Conservation (phyloP, 2,113 vertebrate species). For the Trichomycterus rosablanca region DNA sequence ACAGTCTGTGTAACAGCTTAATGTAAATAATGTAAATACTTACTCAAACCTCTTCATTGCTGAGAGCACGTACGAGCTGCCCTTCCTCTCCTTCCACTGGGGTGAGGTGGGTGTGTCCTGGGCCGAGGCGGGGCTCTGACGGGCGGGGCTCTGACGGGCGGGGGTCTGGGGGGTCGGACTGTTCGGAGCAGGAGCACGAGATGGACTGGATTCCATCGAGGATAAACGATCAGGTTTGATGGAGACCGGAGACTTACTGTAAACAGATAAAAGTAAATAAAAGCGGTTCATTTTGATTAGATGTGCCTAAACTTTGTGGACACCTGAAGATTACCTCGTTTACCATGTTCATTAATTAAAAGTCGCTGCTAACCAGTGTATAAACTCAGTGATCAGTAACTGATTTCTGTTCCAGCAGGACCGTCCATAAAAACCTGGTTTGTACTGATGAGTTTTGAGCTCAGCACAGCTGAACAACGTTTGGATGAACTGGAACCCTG, state of each 20-base stretch:
- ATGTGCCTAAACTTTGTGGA: neutral
- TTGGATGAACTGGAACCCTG: neutral
- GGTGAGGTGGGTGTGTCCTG: neutral
- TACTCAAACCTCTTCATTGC: conserved; percentile 56
- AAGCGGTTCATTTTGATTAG: neutral
- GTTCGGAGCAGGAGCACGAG: neutral
- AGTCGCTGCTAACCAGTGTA: too few relatives aligned
- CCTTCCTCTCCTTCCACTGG: neutral
- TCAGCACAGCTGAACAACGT: too few relatives aligned
- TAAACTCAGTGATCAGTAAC: too few relatives aligned
- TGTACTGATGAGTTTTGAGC: too few relatives aligned
- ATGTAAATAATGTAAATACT: too few relatives aligned
- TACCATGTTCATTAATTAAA: too few relatives aligned
- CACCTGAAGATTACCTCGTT: too few relatives aligned
- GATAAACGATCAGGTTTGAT: neutral
- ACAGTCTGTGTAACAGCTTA: too few relatives aligned
- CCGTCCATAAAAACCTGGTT: too few relatives aligned
- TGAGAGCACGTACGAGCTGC: conserved; percentile 36
- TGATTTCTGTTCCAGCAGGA: too few relatives aligned
- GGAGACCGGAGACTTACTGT: neutral
- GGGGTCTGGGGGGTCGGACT: neutral
- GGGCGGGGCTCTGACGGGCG: neutral
- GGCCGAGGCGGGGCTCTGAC: too few relatives aligned
- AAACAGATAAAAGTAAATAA: neutral
- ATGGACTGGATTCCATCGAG: neutral